phyloP scores from a whole-genome alignment of 2,113 vertebrate genomes.

The Menura novaehollandiae region DNA sequence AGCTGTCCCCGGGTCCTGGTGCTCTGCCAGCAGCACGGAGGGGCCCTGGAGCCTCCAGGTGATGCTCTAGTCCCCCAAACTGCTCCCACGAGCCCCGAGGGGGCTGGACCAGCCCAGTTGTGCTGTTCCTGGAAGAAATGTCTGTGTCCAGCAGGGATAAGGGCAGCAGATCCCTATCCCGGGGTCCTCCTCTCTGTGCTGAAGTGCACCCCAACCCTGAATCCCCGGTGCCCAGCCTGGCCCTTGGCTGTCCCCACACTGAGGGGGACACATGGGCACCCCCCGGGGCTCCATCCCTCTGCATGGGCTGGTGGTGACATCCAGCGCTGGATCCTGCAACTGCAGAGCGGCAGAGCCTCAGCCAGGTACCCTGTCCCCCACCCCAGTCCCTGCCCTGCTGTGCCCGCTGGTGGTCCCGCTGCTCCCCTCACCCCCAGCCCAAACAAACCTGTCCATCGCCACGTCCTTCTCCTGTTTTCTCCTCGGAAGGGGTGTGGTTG shows the following conservation, averaged over 20 bases:
- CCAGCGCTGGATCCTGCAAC: not conserved
- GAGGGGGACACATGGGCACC: not conserved
- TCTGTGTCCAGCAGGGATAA: fast-evolving
- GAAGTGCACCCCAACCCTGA: not conserved
- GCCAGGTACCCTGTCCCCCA: not conserved
- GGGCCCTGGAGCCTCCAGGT: not conserved
- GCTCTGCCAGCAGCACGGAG: not conserved
- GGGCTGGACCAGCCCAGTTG: fast-evolving
- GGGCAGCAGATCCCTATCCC: not conserved
- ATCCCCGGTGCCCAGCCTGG: fast-evolving
- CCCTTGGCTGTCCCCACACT: not conserved
- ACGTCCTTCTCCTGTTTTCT: fast-evolving
- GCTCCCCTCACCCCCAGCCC: not conserved
- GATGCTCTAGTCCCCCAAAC: not conserved
- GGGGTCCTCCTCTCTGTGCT: not conserved
- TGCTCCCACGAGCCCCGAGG: fast-evolving
- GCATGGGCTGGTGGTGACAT: not conserved
- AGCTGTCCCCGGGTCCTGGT: fast-evolving
- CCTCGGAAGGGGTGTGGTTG: fast-evolving
- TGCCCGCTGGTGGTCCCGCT: fast-evolving
- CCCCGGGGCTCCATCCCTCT: not conserved
- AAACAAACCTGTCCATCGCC: not conserved
- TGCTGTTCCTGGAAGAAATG: not conserved
- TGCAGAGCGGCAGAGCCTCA: fast-evolving
- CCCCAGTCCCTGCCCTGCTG: not conserved